Evolutionary conservation across 2,888 invertebrate genomes (phyloP).

Genomic region (Homarus gammarus): DNA sequence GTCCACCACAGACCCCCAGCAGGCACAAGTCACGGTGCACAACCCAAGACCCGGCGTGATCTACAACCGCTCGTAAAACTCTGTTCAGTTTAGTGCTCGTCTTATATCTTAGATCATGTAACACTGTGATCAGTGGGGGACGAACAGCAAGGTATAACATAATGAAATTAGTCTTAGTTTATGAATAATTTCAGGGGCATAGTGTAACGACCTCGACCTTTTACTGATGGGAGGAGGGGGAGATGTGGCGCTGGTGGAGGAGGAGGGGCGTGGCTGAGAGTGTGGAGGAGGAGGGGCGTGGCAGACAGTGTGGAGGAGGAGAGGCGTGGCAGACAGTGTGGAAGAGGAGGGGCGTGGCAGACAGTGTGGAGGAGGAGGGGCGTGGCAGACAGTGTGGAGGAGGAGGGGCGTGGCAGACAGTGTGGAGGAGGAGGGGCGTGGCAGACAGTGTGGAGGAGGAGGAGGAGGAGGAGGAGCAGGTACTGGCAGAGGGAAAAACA

Average conservation of each 20-base stretch:
- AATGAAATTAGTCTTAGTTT: too few species aligned
- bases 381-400: too few species aligned
- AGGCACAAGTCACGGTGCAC: neutral
- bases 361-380: neutral
- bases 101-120: neutral
- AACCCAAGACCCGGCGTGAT: neutral
- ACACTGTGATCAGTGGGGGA: neutral
- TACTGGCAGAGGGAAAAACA: neutral
- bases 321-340: neutral
- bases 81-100: neutral
- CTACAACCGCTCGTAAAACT: neutral
- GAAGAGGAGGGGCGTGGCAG: neutral
- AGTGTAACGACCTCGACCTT: too few species aligned
- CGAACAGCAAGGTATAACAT: too few species aligned
- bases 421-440: neutral
- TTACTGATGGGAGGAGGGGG: too few species aligned
- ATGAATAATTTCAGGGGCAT: too few species aligned
- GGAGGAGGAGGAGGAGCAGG: neutral
- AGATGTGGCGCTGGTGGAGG: too few species aligned
- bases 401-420: neutral
- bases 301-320: too few species aligned
- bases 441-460: neutral
- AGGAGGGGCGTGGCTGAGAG: too few species aligned
- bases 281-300: too few species aligned
- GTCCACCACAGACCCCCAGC: neutral